Percentiles rank a stretch among this genome's conserved stretches.
Conservation (phyloP, 2,797 vertebrate species). For the Pipistrellus pipistrellus region DNA sequence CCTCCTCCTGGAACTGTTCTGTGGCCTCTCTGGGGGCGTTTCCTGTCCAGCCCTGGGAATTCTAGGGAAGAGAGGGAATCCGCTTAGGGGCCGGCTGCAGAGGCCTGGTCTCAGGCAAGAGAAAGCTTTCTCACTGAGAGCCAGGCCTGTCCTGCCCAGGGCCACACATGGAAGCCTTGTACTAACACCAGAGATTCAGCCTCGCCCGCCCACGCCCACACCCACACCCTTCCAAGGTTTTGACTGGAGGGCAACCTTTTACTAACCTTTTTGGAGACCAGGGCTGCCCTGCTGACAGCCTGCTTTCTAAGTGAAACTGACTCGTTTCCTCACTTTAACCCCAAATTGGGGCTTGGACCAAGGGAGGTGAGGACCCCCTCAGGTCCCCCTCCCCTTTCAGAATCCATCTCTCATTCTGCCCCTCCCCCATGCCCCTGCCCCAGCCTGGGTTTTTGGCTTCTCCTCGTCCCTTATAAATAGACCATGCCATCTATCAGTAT, state of each 20-base stretch:
- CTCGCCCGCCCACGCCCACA: background rate
- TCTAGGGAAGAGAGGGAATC: conserved; percentile 61
- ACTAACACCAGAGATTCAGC: conserved; percentile 49
- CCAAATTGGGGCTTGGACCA: conserved; percentile 81
- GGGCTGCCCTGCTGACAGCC: conserved; percentile 68
- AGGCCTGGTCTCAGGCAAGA: background rate
- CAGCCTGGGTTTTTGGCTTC: conserved; percentile 66
- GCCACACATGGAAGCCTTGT: conserved; percentile 73
- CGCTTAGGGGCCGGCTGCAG: conserved; percentile 42
- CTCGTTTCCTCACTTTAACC: conserved; percentile 68
- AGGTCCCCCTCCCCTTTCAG: conserved; percentile 65
- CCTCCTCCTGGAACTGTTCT: conserved; percentile 66
- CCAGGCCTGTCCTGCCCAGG: conserved; percentile 48
- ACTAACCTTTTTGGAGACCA: conserved; percentile 77
- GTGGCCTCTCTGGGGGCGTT: conserved; percentile 29
- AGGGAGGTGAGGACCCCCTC: conserved; percentile 72
- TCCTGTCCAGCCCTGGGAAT: conserved; percentile 62
- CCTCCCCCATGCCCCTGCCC: conserved; percentile 36
- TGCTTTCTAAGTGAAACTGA: conserved; percentile 79
- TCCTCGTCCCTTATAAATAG: conserved; percentile 78
- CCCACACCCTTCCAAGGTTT: background rate
- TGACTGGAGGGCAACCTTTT: conserved; percentile 76
- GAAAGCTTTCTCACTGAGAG: conserved; percentile 25
- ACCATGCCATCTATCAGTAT: conserved; percentile 78
- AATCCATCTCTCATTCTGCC: conserved; percentile 64